These are phyloP conservation scores for Chrysomallon squamiferum DNA, from an alignment of 1,140 invertebrate species.

Conservation along the genomic window DNA sequence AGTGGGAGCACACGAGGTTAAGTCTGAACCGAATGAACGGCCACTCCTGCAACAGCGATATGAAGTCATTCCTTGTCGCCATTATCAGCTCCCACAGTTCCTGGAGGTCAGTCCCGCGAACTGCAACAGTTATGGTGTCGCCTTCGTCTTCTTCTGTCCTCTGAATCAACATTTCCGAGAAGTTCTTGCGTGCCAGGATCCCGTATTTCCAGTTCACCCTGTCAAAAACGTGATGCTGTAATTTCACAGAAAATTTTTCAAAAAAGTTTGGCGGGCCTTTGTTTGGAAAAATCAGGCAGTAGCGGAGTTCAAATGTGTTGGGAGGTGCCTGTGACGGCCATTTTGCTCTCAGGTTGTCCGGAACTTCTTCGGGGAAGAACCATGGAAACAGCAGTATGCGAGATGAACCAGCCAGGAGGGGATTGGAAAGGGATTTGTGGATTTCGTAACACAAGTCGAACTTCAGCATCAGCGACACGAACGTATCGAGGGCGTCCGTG, in stretches of 20 bases:
- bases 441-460: constrained; percentile 57
- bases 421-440: constrained; percentile 24
- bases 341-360: constrained; percentile 23
- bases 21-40: constrained; percentile 44
- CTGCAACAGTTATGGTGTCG: constrained; percentile 33
- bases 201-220: constrained; percentile 54
- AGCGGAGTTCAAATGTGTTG: constrained; percentile 42
- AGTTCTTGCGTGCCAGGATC: constrained; percentile 43
- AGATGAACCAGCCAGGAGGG: constrained; percentile 29
- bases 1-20: constrained; percentile 47
- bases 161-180: constrained; percentile 36
- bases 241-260: constrained; percentile 51
- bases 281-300: constrained; percentile 41
- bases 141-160: constrained; percentile 26
- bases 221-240: constrained; percentile 43
- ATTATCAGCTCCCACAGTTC: constrained; percentile 51
- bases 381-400: constrained; percentile 52
- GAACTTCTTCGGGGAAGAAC: constrained; percentile 44
- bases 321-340: constrained; percentile 42
- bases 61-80: constrained; percentile 34
- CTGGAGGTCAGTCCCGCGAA: constrained; percentile 47
- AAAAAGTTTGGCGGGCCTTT: constrained; percentile 55
- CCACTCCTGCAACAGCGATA: constrained; percentile 50
- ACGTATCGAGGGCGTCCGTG: constrained; percentile 44
- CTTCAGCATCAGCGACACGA: constrained; percentile 51